Conservation (phyloP, 2,797 vertebrate genomes). For the Antrozous pallidus region DNA sequence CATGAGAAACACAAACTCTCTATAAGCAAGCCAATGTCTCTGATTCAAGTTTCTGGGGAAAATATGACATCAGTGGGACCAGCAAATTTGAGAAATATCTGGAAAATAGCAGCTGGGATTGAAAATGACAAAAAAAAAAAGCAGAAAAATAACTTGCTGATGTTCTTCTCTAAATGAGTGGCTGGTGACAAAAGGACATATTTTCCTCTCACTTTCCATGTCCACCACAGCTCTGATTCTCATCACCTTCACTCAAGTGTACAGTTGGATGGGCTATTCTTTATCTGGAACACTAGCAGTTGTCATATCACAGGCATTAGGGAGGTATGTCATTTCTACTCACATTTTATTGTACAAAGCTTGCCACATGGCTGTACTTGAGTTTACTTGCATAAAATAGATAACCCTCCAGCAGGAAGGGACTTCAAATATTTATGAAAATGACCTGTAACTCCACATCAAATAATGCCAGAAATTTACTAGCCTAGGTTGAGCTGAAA, state of each 20-base stretch:
- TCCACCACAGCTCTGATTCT: background rate
- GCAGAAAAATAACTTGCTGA: background rate
- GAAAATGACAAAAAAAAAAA: background rate
- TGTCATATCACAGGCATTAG: background rate
- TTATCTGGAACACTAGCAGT: background rate
- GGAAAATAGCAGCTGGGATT: slow-evolving; percentile 3
- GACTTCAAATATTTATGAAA: background rate
- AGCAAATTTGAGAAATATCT: slow-evolving; percentile 40
- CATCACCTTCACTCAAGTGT: background rate
- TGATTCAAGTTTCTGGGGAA: background rate
- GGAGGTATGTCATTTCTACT: background rate
- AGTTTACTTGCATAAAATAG: background rate
- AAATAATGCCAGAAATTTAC: background rate
- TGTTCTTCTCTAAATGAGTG: background rate
- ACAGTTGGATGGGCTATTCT: background rate
- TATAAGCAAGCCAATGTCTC: background rate
- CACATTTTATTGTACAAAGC: background rate
- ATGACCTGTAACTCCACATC: background rate
- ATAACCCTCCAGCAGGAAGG: background rate
- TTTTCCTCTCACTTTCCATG: background rate
- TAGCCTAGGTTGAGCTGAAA: background rate
- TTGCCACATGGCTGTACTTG: background rate
- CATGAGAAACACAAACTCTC: background rate
- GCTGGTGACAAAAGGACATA: background rate
- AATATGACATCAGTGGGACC: background rate